Evolutionary conservation across 2,888 invertebrate genomes (phyloP).

Genomic region (Erebia epiphron): DNA sequence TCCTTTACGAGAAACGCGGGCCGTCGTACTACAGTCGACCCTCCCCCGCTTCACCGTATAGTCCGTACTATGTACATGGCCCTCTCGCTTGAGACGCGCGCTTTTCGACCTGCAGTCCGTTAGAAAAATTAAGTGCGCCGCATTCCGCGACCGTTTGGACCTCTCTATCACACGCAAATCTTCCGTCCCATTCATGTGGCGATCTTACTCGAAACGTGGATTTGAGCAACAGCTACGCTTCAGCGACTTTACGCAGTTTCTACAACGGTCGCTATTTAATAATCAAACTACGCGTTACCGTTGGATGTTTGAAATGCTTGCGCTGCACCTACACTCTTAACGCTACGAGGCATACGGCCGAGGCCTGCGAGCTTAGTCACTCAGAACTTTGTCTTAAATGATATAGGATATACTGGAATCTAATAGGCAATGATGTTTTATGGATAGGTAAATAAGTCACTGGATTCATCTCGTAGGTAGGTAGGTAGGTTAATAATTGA

Average conservation of each 20-base stretch:
- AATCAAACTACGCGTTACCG: conserved; percentile 14
- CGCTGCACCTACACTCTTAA: conserved; percentile 15
- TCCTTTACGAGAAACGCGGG: conserved; percentile 81
- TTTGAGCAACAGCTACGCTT: conserved; percentile 17
- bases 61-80: conserved; percentile 67
- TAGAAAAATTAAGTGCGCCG: conserved; percentile 81
- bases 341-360: neutral
- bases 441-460: too few relatives aligned
- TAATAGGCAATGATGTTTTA: too few relatives aligned
- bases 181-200: conserved; percentile 40
- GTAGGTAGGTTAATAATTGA: too few relatives aligned
- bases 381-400: neutral
- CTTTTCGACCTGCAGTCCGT: conserved; percentile 79
- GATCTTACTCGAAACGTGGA: conserved; percentile 5
- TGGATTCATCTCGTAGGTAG: too few relatives aligned
- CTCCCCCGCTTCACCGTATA: conserved; percentile 58
- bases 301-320: conserved; percentile 20
- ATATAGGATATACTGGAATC: too few relatives aligned
- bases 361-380: neutral
- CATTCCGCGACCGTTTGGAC: conserved; percentile 70
- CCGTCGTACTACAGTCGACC: conserved; percentile 77
- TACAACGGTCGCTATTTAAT: conserved; percentile 12
- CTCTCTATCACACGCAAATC: conserved; percentile 61
- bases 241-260: conserved; percentile 17
- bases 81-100: conserved; percentile 69